These are phyloP conservation scores for Enteromius afrohamiltoni DNA, from an alignment of 2,797 vertebrate species.

Conservation along the genomic window DNA sequence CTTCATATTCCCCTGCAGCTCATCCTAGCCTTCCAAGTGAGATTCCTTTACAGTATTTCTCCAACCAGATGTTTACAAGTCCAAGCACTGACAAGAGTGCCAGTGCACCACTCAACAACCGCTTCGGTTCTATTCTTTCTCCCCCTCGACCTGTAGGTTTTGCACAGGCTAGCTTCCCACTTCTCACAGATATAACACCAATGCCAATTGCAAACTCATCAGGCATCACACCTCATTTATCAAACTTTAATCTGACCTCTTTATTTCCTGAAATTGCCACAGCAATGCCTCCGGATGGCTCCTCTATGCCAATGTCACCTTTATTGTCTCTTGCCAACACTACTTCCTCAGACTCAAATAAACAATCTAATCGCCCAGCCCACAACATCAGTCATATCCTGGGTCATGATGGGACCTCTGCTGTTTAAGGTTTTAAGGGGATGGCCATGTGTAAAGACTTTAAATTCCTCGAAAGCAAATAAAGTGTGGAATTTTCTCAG, in stretches of 20 bases:
- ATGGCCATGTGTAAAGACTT: neutral
- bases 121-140: constrained; percentile 96
- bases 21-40: constrained; percentile 95
- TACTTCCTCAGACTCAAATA: constrained; percentile 89
- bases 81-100: constrained; percentile 91
- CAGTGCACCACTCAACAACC: constrained; percentile 89
- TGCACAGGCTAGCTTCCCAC: constrained; percentile 93
- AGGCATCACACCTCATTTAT: constrained; percentile 88
- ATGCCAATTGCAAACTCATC: constrained; percentile 95
- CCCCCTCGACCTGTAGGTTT: constrained; percentile 96
- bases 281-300: constrained; percentile 92
- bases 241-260: constrained; percentile 96
- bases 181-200: constrained; percentile 95
- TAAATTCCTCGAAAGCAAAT: neutral
- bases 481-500: neutral
- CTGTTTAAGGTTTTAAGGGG: constrained; percentile 76
- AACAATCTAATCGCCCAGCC: constrained; percentile 95
- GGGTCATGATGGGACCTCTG: constrained; percentile 96
- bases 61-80: constrained; percentile 98
- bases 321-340: constrained; percentile 94
- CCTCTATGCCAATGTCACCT: constrained; percentile 93
- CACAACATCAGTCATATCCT: constrained; percentile 99
- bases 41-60: constrained; percentile 94
- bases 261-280: constrained; percentile 97
- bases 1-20: constrained; percentile 95